These are phyloP conservation scores for Mormyrus iriodes DNA, from an alignment of 2,113 vertebrate genomes.

Conservation along the genomic window DNA sequence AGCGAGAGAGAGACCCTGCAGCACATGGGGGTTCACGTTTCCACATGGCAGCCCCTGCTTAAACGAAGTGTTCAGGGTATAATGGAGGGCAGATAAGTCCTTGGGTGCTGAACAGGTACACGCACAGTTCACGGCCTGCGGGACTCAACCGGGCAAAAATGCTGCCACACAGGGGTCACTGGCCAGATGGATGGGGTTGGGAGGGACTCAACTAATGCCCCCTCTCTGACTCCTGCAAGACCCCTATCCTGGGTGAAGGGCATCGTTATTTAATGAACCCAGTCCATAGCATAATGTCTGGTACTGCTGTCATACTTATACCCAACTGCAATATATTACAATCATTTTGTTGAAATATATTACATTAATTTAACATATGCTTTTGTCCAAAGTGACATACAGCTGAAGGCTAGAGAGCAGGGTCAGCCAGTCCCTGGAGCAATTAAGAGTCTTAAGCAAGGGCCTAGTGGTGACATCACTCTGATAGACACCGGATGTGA, in stretches of 20 bases:
- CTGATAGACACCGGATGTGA: neutral
- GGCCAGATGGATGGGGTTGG: neutral
- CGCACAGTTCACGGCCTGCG: slow-evolving; percentile 24
- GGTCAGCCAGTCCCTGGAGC: neutral
- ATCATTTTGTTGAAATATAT: neutral
- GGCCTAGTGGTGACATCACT: neutral
- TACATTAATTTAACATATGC: neutral
- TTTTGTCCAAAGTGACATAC: neutral
- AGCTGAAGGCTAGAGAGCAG: neutral
- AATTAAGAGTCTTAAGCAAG: neutral
- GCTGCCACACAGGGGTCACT: slow-evolving; percentile 6
- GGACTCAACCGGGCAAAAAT: slow-evolving; percentile 30
- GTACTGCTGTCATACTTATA: neutral
- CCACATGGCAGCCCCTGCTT: slow-evolving; percentile 19
- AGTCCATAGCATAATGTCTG: neutral
- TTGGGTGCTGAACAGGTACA: slow-evolving; percentile 26
- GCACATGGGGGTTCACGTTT: neutral
- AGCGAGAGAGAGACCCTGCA: neutral
- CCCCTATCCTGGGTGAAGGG: neutral
- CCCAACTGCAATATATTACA: neutral
- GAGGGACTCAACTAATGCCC: neutral
- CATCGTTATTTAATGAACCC: neutral
- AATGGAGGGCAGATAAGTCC: slow-evolving; percentile 34
- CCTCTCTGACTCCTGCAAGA: neutral
- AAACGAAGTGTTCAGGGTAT: slow-evolving; percentile 26